Evolutionary conservation across 2,797 vertebrate species (phyloP), one percentile per base, ranked within the genome.

Genomic region (Choloepus didactylus): DNA sequence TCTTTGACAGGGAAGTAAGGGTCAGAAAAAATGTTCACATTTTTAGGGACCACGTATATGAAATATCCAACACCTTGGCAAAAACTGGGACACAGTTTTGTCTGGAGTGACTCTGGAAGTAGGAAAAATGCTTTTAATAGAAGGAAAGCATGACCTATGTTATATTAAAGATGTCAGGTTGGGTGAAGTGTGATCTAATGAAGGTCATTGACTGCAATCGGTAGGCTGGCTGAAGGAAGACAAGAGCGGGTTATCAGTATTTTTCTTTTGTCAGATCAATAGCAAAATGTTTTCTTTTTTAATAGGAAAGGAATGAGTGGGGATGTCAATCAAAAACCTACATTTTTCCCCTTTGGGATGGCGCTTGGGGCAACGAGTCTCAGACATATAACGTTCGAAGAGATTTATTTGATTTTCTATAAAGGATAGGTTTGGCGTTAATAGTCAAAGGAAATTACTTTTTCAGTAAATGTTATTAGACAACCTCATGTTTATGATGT

Each of bases 101-200:
- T 59, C 51, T 95, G 86, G 73, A 67, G 10, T 84, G 29, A 91
- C 72, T 25, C 38, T 89, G 60, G 60, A 60, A 96, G 56, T 41
- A 93, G 64, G 72, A 85, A 31, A 95, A 67, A 56, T 66, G 21
- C 9, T 92, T 96, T 90, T 93, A 92, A 72, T 59, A 77, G 75
- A 95, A 96, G 46, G 76, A 62, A 96, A 94, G n/a, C 80, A 46
- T 81, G 46, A 92, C 35, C 60, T 87, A 81, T 84, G 14, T 75
- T 95, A 96, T 94, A 94, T 93, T 95, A 88, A 44, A 90, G 23
- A 70, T 91, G 84, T 80, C 81, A 88, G 25, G 9, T 85, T 82
- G 35, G 93, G 84, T 97, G 60, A 97, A 90, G 66, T 72, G 38
- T 72, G 72, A 83, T 60, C 72, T 64, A 92, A 66, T 75, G 31